Percentiles rank a stretch among this genome's conserved stretches.
phyloP scores from a whole-genome alignment of 2,113 vertebrate genomes.

The Urocitellus parryii region DNA sequence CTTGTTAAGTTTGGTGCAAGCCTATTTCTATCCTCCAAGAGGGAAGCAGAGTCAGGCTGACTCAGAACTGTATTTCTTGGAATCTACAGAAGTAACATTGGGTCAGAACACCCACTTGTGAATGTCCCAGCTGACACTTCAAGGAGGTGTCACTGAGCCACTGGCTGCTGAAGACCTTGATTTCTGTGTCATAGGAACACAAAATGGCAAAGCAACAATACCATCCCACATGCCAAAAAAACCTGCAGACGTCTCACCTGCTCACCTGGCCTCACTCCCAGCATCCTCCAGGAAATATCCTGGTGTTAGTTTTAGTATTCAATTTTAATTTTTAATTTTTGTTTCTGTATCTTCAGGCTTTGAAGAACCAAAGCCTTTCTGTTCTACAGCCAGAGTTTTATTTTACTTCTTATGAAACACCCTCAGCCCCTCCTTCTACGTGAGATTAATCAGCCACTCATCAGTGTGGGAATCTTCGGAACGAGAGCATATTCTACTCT shows the following conservation, averaged over 20 bases:
- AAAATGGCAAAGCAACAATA: not conserved
- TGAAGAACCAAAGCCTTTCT: not conserved
- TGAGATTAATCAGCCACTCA: not conserved
- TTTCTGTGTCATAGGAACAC: not conserved
- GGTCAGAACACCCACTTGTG: not conserved
- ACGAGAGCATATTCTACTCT: not conserved
- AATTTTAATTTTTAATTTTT: not conserved
- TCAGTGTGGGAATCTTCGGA: constrained; percentile 15
- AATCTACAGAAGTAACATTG: not conserved
- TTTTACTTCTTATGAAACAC: not conserved
- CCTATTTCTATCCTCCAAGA: not conserved
- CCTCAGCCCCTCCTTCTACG: not conserved
- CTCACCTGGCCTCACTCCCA: too few species aligned
- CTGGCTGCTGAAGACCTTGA: not conserved
- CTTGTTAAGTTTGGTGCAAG: not conserved
- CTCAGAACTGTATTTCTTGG: not conserved
- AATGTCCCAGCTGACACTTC: not conserved
- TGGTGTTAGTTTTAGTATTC: not conserved
- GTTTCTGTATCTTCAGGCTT: not conserved
- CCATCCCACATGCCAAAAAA: not conserved
- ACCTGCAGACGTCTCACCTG: not conserved
- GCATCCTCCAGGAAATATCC: not conserved
- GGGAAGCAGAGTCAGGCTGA: not conserved
- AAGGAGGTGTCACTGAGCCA: not conserved
- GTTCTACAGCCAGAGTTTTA: not conserved